Conservation (phyloP, 2,888 invertebrate genomes). For the Diabrotica balteata region DNA sequence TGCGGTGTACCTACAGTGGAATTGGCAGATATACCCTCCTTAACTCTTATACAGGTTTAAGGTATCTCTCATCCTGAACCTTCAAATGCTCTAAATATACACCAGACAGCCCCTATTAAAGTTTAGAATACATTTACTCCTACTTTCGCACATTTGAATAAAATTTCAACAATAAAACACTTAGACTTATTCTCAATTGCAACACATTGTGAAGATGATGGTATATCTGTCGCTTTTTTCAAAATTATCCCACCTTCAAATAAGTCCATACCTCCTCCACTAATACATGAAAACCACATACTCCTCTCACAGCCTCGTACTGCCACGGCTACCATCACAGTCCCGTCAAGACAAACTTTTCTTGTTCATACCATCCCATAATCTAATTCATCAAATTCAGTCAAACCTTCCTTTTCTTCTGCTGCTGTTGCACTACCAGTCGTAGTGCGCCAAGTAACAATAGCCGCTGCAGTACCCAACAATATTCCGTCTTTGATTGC, state of each 20-base stretch:
- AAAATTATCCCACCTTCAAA: slow-evolving; percentile 61
- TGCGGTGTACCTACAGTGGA: slow-evolving; percentile 53
- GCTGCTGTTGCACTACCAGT: slow-evolving; percentile 48
- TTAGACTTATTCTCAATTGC: too few species aligned
- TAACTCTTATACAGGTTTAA: slow-evolving; percentile 60
- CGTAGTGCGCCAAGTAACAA: slow-evolving; percentile 43
- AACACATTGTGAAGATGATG: too few species aligned
- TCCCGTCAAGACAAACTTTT: slow-evolving; percentile 45
- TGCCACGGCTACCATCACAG: slow-evolving; percentile 30
- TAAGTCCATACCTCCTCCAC: slow-evolving; percentile 59
- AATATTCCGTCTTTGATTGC: slow-evolving; percentile 58
- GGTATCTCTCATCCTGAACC: slow-evolving; percentile 64
- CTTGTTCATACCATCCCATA: slow-evolving; percentile 49
- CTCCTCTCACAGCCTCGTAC: slow-evolving; percentile 5
- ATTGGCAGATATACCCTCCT: slow-evolving; percentile 57
- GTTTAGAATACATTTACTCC: slow-evolving; percentile 70
- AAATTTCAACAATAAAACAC: too few species aligned
- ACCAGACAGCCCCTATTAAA: slow-evolving; percentile 60
- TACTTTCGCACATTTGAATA: slow-evolving; percentile 61
- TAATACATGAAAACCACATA: slow-evolving; percentile 43
- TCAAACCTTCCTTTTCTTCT: slow-evolving; percentile 38
- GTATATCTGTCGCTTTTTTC: slow-evolving; percentile 46
- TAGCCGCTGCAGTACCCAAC: slow-evolving; percentile 41
- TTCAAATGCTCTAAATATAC: slow-evolving; percentile 61
- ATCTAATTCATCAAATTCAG: slow-evolving; percentile 32